A percentile compares a stretch with the other conserved stretches of the same genome.
Conservation (phyloP, 1,140 invertebrate genomes). For the Formica selysi region DNA sequence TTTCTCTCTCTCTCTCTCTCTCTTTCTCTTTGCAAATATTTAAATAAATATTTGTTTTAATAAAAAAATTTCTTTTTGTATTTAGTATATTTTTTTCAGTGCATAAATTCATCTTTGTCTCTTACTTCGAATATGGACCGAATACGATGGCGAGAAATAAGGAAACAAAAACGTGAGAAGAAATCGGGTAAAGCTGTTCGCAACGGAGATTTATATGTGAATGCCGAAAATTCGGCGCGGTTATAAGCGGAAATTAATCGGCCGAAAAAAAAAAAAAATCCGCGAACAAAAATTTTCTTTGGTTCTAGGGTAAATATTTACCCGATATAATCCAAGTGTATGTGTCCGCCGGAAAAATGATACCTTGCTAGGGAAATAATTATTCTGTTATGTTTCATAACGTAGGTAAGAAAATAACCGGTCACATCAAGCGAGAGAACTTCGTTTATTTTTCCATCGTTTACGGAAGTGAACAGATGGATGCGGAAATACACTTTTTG, state of each 20-base stretch:
- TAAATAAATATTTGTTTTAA: no score
- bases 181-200: not conserved
- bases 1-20: no score
- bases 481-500: slow-evolving; percentile 23
- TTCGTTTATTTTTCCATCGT: slow-evolving; percentile 38
- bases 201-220: slow-evolving; percentile 47
- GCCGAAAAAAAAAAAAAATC: slow-evolving; percentile 17
- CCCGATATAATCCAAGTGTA: slow-evolving; percentile 14
- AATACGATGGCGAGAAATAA: slow-evolving; percentile 15
- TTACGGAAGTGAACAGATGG: slow-evolving; percentile 24
- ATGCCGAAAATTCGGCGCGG: slow-evolving; percentile 18
- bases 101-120: not conserved
- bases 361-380: slow-evolving; percentile 30
- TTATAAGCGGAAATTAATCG: slow-evolving; percentile 52
- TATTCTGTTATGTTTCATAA: slow-evolving; percentile 46
- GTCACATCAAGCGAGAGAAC: slow-evolving; percentile 1
- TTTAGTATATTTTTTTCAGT: no score
- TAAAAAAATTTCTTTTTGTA: no score
- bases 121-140: not conserved
- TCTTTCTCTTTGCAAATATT: no score
- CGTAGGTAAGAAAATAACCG: slow-evolving; percentile 34
- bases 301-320: slow-evolving; percentile 47
- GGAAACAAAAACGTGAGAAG: slow-evolving; percentile 15
- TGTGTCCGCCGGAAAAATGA: slow-evolving; percentile 36
- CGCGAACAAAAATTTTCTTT: slow-evolving; percentile 34